Base-by-base conservation (phyloP, 2,888 invertebrate species). In the Campaea margaritaria region DNA sequence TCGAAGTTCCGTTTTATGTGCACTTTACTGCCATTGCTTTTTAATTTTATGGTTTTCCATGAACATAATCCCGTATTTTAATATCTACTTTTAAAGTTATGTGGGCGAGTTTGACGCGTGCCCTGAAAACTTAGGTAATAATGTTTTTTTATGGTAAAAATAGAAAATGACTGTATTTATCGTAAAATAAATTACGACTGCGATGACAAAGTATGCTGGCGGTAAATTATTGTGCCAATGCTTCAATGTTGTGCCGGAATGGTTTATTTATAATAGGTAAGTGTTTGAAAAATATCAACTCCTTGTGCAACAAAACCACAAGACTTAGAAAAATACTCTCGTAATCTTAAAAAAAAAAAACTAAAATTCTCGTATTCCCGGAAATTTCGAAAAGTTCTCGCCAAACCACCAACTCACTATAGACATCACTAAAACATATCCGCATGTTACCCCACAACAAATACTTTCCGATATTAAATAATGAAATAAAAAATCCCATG, bases 1-100 rank as follows among this genome's bases (percentile, higher is more conserved):
- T 64, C 54, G 42, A 38, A 61, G 55, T 60, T 53, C 41, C 65
- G 43, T 58, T 58, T 69, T 64, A 69, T 65, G 58, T 58, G 52
- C 61, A 60, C 58, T 68, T 64, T 76, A 81, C 68, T 70, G 64
- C 74, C 69, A 76, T 75, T 66, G 73, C 74, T 73, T 77, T 81
- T 79, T 77, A 79, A 80, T 77, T 78, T 82, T 73, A 81, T 77
- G 58, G 61, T 62, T 62, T 59, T 68, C 74, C 73, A 73, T 76
- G 70, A 73, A 68, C 68, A 64, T 73, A 69, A 73, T 71, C 68
- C 65, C 59, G 65, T 69, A 67, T 76, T 69, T 68, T 64, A 66
- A 54, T 66, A 64, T 64, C 65, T 62, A 64, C 67, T 64, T 65
- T 62, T 45, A 60, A 64, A 64, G 52, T 65, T 64, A 56, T 68